These are phyloP conservation scores for Meliscaeva auricollis DNA, from an alignment of 2,888 invertebrate genomes.

Conservation along the genomic window DNA sequence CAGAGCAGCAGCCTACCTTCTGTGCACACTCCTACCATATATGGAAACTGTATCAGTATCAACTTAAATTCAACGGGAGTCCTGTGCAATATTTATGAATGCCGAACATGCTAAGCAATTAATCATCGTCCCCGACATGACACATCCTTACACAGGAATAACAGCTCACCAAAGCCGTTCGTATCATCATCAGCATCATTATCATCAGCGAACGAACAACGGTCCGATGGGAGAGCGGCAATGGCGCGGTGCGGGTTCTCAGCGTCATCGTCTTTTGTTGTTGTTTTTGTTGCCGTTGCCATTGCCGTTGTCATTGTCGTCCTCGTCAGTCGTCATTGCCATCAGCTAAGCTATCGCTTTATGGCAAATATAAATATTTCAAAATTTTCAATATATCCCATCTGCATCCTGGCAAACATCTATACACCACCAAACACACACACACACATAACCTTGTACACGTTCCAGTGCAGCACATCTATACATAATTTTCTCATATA, in stretches of 20 bases:
- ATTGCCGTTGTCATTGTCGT: conserved; percentile 21
- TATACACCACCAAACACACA: background rate
- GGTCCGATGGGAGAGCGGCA: background rate
- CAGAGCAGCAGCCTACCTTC: background rate
- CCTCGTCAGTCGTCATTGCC: conserved; percentile 34
- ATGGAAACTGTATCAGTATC: conserved; percentile 68
- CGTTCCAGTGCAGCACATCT: background rate
- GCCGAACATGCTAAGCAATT: conserved; percentile 75
- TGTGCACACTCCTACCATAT: conserved; percentile 41
- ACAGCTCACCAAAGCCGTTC: conserved; percentile 36
- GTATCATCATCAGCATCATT: conserved; percentile 52
- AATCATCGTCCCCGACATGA: conserved; percentile 69
- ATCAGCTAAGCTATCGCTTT: conserved; percentile 51
- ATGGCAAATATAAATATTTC: conserved; percentile 74
- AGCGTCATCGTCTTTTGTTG: background rate
- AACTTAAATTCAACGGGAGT: conserved; percentile 71
- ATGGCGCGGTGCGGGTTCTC: background rate
- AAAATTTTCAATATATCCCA: conserved; percentile 72
- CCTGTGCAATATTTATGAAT: conserved; percentile 74
- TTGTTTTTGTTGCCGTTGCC: background rate
- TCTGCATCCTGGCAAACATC: conserved; percentile 25
- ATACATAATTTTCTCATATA: background rate
- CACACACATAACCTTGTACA: background rate
- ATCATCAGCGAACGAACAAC: conserved; percentile 9
- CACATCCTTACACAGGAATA: conserved; percentile 56